Percentiles rank a stretch among this genome's conserved stretches.
These are phyloP conservation scores for Picus viridis DNA, from an alignment of 2,797 vertebrate genomes.

Conservation along the genomic window DNA sequence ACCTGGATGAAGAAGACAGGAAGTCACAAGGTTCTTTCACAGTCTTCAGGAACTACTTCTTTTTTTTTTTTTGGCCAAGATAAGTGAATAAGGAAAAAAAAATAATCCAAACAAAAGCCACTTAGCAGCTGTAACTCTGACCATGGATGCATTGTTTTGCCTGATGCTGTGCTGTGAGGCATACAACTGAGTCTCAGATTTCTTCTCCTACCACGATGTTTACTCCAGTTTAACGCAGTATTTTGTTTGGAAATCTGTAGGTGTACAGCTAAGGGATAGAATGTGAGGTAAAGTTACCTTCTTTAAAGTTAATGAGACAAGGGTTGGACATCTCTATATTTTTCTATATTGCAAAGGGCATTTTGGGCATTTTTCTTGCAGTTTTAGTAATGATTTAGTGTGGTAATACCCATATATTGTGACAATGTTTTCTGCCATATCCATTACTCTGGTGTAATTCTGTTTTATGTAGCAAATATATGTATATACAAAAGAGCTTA, in stretches of 20 bases:
- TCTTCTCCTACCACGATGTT: background rate
- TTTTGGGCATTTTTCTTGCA: slow-evolving; percentile 48
- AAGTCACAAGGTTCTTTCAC: background rate
- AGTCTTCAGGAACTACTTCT: slow-evolving; percentile 30
- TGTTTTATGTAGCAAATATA: slow-evolving; percentile 63
- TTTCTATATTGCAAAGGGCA: slow-evolving; percentile 70
- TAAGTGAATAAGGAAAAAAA: background rate
- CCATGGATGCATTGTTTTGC: background rate
- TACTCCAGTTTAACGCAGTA: slow-evolving; percentile 65
- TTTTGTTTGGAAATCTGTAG: slow-evolving; percentile 66
- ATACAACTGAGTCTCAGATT: slow-evolving; percentile 19
- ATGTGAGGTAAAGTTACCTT: slow-evolving; percentile 16
- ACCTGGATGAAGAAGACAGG: background rate
- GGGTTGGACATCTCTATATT: slow-evolving; percentile 56
- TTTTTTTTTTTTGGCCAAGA: background rate
- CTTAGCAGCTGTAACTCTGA: slow-evolving; percentile 47
- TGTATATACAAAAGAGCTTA: slow-evolving; percentile 57
- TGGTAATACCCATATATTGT: slow-evolving; percentile 56
- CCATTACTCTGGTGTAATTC: slow-evolving; percentile 55
- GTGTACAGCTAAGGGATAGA: slow-evolving; percentile 23
- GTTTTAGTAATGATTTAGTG: slow-evolving; percentile 58
- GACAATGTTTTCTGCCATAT: slow-evolving; percentile 32
- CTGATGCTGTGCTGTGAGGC: slow-evolving; percentile 9
- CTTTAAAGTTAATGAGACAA: slow-evolving; percentile 35
- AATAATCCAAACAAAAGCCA: background rate